A percentile compares a stretch with the other conserved stretches of the same genome.
Conservation (phyloP, 2,888 invertebrate species). For the Lysandra bellargus region DNA sequence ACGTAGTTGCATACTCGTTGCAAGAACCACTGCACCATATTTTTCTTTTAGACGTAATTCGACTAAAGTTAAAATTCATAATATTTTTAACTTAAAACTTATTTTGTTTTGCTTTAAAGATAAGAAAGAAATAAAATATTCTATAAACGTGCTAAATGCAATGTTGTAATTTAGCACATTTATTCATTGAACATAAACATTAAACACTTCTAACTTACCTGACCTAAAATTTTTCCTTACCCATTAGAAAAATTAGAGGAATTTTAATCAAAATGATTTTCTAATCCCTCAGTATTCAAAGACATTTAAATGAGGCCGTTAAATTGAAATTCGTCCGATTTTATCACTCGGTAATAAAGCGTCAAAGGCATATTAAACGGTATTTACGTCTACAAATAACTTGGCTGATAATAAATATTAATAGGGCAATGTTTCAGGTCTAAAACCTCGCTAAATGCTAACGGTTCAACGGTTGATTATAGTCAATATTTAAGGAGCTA, state of each 20-base stretch:
- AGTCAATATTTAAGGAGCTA: too few relatives aligned
- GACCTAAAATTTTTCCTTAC: background rate
- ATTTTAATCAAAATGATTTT: constrained; percentile 9
- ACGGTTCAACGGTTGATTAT: too few relatives aligned
- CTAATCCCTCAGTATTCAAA: constrained; percentile 15
- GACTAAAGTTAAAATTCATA: too few relatives aligned
- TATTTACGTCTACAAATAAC: constrained; percentile 17
- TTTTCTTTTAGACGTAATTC: too few relatives aligned
- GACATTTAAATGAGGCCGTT: constrained; percentile 13
- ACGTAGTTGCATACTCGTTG: too few relatives aligned
- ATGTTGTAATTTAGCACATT: too few relatives aligned
- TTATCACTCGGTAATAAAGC: constrained; percentile 22
- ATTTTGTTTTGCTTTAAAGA: too few relatives aligned
- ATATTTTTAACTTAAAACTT: too few relatives aligned
- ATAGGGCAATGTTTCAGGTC: constrained; percentile 2
- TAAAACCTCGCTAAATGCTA: background rate
- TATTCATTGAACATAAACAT: too few relatives aligned
- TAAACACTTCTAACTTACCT: background rate
- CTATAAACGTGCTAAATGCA: too few relatives aligned
- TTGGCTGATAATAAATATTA: constrained; percentile 18
- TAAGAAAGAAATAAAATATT: too few relatives aligned
- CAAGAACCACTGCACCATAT: too few relatives aligned
- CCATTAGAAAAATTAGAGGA: background rate
- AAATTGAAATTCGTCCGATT: constrained; percentile 20
- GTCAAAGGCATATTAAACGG: constrained; percentile 22